Evolutionary conservation across 2,113 vertebrate genomes (phyloP), one percentile per base, ranked within the genome.

Genomic region (Austrofundulus limnaeus): DNA sequence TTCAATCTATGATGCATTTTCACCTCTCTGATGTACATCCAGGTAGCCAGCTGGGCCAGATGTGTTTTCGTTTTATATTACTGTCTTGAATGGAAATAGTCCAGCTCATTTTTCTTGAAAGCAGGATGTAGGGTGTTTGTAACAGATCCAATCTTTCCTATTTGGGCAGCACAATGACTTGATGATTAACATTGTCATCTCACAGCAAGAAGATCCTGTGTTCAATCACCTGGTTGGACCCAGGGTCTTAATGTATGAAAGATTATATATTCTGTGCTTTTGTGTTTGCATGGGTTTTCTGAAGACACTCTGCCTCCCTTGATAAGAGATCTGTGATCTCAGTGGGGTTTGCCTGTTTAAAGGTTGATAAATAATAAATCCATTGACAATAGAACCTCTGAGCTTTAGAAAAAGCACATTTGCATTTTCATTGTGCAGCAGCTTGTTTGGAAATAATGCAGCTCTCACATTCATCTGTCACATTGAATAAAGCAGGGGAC

Each of bases 391-490:
- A 61, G 59, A 38, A 53, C 75, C 24, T 67, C 63, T 7, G 52
- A 43, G 28, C 80, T 65, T 61, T 55, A 74, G 12, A 62, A 60
- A 81, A 23, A 65, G 20, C 19, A 66, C 66, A 84, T 85, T 89
- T 70, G 81, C 77, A 85, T 87, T 74, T 81, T 48, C 17, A 66
- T 87, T 87, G 80, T 85, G 60, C 51, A 13, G 53, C 15, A 47
- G 47, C 65, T 55, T 66, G 71, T 80, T 68, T 52, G 47, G 59
- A 67, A 31, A 69, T 46, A 51, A 14, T 23, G 2, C 39, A 60
- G 21, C 61, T 72, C 64, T 72, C 31, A 61, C n/a, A 70, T 46
- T 76, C 48, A n/a, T 64, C 55, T 62, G 28, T 70, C 10, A 2
- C 19, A 17, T 4, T 17, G 43, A 42, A 25, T 46, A 1, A 45